Conservation (phyloP, 1,140 invertebrate genomes). For the Hesperophylax magnus region DNA sequence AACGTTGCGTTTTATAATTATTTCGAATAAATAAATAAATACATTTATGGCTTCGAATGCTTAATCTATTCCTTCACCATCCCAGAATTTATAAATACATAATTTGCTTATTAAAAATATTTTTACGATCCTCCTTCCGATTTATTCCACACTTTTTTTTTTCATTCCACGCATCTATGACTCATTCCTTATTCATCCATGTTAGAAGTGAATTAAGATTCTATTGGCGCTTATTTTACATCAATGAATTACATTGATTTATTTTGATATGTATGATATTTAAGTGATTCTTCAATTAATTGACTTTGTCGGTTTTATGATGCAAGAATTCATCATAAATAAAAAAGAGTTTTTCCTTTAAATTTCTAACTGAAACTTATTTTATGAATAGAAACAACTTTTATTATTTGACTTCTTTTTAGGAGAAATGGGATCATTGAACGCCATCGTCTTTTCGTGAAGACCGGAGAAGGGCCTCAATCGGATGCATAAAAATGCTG, state of each 20-base stretch:
- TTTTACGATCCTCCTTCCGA: background rate
- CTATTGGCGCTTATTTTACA: background rate
- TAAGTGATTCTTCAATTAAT: too few species aligned
- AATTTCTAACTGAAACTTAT: slow-evolving; percentile 36
- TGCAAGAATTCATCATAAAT: too few species aligned
- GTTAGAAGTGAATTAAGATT: too few species aligned
- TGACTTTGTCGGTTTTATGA: too few species aligned
- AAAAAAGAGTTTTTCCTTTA: background rate
- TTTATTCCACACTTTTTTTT: background rate
- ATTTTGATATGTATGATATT: too few species aligned
- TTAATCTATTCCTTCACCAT: slow-evolving; percentile 41
- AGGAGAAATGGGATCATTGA: slow-evolving; percentile 60
- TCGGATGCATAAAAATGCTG: slow-evolving; percentile 86
- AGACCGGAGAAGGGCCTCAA: slow-evolving; percentile 77
- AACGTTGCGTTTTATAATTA: background rate
- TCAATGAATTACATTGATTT: background rate
- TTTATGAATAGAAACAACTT: slow-evolving; percentile 72
- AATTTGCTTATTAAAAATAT: slow-evolving; percentile 27
- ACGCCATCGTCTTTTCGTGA: slow-evolving; percentile 71
- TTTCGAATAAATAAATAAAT: slow-evolving; percentile 16
- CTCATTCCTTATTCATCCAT: too few species aligned
- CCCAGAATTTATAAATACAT: slow-evolving; percentile 40
- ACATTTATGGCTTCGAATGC: slow-evolving; percentile 31
- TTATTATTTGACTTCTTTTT: slow-evolving; percentile 61
- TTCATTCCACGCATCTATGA: too few species aligned